These are phyloP conservation scores for Lycaena phlaeas DNA, from an alignment of 2,888 invertebrate species.

Conservation along the genomic window DNA sequence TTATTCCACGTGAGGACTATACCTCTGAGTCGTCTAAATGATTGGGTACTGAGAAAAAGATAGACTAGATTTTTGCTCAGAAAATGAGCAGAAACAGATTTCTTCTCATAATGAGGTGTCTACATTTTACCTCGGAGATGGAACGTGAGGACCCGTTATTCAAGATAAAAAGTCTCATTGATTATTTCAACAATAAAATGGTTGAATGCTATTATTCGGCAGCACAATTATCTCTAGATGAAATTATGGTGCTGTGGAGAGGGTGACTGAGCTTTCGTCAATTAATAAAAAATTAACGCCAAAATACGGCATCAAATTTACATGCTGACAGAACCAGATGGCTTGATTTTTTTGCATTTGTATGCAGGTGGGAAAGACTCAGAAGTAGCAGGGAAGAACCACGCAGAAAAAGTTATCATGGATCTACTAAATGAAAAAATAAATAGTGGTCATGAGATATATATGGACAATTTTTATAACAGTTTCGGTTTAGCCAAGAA, in stretches of 20 bases:
- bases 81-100: constrained; percentile 18
- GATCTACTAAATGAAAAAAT: constrained; percentile 23
- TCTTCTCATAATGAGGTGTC: constrained; percentile 13
- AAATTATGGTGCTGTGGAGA: constrained; percentile 10
- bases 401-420: constrained; percentile 24
- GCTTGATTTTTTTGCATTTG: constrained; percentile 23
- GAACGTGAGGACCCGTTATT: not conserved
- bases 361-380: constrained; percentile 18
- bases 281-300: constrained; percentile 24
- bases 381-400: constrained; percentile 18
- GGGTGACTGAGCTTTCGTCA: constrained; percentile 10
- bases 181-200: constrained; percentile 9
- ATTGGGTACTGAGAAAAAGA: constrained; percentile 26
- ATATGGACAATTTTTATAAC: constrained; percentile 29
- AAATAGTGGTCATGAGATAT: constrained; percentile 24
- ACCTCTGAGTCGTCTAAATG: constrained; percentile 15
- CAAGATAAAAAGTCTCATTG: not conserved
- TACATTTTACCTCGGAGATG: not conserved
- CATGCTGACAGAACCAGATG: constrained; percentile 30
- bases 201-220: not conserved
- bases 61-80: constrained; percentile 16
- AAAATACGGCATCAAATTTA: constrained; percentile 31
- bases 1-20: constrained; percentile 25
- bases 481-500: constrained; percentile 15
- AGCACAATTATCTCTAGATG: constrained; percentile 5